Base-by-base conservation (phyloP, 2,888 invertebrate species). In the Hesperia comma region DNA sequence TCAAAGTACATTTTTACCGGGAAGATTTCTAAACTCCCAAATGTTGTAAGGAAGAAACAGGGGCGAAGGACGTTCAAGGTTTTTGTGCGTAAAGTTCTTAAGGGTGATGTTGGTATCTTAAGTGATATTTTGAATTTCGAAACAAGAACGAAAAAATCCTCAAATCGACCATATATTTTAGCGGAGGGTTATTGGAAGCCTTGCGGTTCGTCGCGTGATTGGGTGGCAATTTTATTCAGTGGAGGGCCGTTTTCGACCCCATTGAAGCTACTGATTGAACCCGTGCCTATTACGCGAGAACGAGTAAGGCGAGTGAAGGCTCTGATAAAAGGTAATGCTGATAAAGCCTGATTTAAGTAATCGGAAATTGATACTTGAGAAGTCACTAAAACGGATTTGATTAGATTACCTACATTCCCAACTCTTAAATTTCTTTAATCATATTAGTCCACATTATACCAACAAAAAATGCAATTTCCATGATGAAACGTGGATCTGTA, bases 1-100 rank as follows among this genome's bases (percentile, higher is more conserved):
- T 91, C 93, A 32, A 87, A 88, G 77, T 92, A 87, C 75, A 90
- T 93, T 83, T 92, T 93, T 75, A 92, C 92, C 26, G 93, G 92
- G 61, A 93, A 93, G 89, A 90, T 93, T 77, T 88, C 90, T 55
- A 84, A 84, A 74, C 85, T 87, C 68, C 81, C 82, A 70, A 85
- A 81, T 74, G 46, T 49, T 74, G 46, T 49, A 53, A 43, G 32
- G 17, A 80, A 82, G 66, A 86, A 80, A 70, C 81, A 83, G 17
- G 72, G 70, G 40, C 81, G 77, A 68, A 86, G 83, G 77, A 80
- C 92, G 74, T 91, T 85, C 68, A 93, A 91, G 86, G 90, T 93
- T 81, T 88, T 88, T 72, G 84, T 93, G 69, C 84, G 93, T 69
- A 81, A 90, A 72, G 84, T 93, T 74, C 75, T 93, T 72, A 93